Base-by-base conservation (phyloP, 2,113 vertebrate genomes). In the Melanerpes aurifrons region DNA sequence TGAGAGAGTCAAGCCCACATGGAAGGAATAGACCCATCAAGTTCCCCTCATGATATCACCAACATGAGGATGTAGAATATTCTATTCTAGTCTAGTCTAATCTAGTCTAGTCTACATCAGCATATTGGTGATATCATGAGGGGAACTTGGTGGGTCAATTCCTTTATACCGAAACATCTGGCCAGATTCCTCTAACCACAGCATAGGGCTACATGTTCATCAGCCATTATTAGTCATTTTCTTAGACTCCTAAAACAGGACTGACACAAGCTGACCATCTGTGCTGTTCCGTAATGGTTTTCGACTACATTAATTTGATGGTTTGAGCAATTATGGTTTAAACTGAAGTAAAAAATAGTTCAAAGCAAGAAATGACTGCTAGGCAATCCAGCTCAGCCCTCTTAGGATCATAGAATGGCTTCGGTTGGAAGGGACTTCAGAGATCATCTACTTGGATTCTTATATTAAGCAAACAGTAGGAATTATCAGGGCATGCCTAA, bases 171-270 rank as follows among this genome's bases (percentile, higher is more conserved):
- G 9, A 26, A 45, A 59, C 9, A 3, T 29, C 19, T 22, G 57
- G 5, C 12, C 35, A 32, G 14, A 43, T 47, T 63, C 13, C 48
- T 80, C 31, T 84, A 10, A 22, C 5, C 15, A 20, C 18, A 57
- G 14, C 40, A n/a, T 0, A n/a, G 16, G 18, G 13, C 25, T 69
- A 2, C 3, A 5, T 3, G 14, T 31, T 37, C 16, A 62, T 12
- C 10, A 64, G 15, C 2, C 18, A 13, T 31, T 53, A 26, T 7
- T 20, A 29, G 8, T 7, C 29, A 13, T 69, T 69, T 18, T 15
- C 31, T 75, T 15, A 15, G 31, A n/a, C 11, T 58, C 26, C 57
- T 15, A 14, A 45, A 16, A 17, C 12, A 54, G 48, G 21, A 47
- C 35, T 45, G 15, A 8, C n/a, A 32, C 5, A 58, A 12, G 5